These are phyloP conservation scores for Eulemur rubriventer DNA, from an alignment of 2,797 vertebrate genomes.

Conservation along the genomic window DNA sequence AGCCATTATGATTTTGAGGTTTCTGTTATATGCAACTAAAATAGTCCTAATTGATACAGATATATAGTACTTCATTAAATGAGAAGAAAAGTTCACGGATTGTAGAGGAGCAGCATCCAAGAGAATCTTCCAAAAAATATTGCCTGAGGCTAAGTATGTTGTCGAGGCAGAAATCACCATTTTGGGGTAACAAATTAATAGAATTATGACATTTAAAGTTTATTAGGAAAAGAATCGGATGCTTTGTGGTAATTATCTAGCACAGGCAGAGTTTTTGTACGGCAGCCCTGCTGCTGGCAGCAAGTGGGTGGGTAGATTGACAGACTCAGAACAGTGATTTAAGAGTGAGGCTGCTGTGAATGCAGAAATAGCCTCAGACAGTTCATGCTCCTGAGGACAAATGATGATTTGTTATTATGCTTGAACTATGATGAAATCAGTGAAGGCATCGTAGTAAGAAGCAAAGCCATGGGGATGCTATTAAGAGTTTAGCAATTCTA, in stretches of 20 bases:
- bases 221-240: constrained; percentile 46
- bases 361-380: constrained; percentile 62
- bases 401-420: constrained; percentile 66
- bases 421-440: constrained; percentile 68
- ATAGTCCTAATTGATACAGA: neutral
- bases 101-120: neutral
- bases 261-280: neutral
- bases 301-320: constrained; percentile 49
- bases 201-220: constrained; percentile 26
- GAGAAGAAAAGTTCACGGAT: neutral
- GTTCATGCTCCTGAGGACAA: constrained; percentile 64
- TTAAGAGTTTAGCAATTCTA: constrained; percentile 70
- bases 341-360: constrained; percentile 15
- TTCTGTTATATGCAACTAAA: constrained; percentile 25
- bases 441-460: constrained; percentile 25
- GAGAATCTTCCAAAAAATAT: constrained; percentile 37
- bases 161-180: neutral
- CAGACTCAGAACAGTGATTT: constrained; percentile 53
- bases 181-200: constrained; percentile 29
- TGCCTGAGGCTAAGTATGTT: neutral
- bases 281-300: constrained; percentile 2
- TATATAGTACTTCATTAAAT: constrained; percentile 27
- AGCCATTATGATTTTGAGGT: neutral
- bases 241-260: constrained; percentile 50
- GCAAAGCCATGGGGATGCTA: constrained; percentile 70